These are phyloP conservation scores for Netelia fuscicornis DNA, from an alignment of 2,888 invertebrate genomes.

Conservation along the genomic window DNA sequence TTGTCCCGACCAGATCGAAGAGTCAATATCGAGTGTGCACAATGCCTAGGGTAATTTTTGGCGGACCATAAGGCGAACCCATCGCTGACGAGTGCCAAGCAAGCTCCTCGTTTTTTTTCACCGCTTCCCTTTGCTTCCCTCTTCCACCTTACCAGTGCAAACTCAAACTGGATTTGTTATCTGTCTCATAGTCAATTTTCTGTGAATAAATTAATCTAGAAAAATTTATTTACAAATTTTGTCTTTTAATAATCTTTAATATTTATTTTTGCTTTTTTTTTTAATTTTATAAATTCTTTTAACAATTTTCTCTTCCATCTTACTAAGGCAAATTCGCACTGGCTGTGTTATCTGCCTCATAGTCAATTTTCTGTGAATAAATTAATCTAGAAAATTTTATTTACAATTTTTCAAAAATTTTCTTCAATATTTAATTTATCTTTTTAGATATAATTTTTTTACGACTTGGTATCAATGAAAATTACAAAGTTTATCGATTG, in stretches of 20 bases:
- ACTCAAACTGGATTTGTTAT: background rate
- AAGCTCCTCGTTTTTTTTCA: background rate
- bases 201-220: background rate
- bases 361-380: background rate
- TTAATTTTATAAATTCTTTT: too few species aligned
- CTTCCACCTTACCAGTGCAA: background rate
- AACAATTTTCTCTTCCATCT: too few species aligned
- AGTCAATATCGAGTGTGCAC: conserved; percentile 47
- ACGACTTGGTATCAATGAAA: background rate
- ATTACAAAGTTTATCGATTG: background rate
- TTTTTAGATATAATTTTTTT: background rate
- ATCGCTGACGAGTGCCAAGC: background rate
- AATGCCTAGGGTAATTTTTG: conserved; percentile 18
- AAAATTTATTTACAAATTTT: too few species aligned
- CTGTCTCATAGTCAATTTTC: background rate
- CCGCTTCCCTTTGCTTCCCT: background rate
- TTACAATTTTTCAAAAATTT: background rate
- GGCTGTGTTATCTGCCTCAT: background rate
- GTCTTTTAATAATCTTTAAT: too few species aligned
- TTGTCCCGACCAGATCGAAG: conserved; percentile 41
- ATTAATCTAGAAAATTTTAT: background rate
- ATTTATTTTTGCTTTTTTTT: too few species aligned
- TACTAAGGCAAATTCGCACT: too few species aligned
- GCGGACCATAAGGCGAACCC: conserved; percentile 47
- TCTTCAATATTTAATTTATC: background rate